Evolutionary conservation across 2,797 vertebrate genomes (phyloP), one percentile per base, ranked within the genome.

Genomic region (Denticeps clupeoides): DNA sequence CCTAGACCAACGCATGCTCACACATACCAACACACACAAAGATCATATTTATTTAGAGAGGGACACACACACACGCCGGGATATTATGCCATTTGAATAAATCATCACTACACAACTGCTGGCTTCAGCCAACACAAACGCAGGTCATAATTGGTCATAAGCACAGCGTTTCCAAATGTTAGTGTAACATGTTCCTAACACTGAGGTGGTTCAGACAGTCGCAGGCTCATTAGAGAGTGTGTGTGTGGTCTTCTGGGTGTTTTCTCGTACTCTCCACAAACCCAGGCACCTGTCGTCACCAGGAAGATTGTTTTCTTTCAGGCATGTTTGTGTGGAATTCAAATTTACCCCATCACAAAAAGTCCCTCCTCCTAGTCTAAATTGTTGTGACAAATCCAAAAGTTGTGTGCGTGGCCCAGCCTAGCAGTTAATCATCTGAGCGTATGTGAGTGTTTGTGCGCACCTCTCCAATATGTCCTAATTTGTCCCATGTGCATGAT

Each of bases 131-230:
- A 69, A 71, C 71, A 65, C 56, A 71, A 70, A 63, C 58, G 56
- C 50, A 51, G 31, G 53, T 57, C 56, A 52, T 63, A 72, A 72
- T 63, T 63, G 46, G 59, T 73, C 71, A 65, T 62, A 59, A 71
- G 63, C 68, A 58, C 53, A 65, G 56, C 41, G 55, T 74, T 75
- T 68, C 64, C 70, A 73, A 80, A 74, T 71, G 62, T 75, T 75
- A 69, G 56, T 60, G 49, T 73, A 64, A 67, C 49, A 55, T 61
- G 66, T 66, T 68, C 56, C 60, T 50, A 56, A 69, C 53, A 56
- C 63, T 57, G 69, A 47, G 60, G 40, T 53, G 55, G 63, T 59
- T 65, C 27, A 54, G 53, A 59, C 52, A 5, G 11, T 44, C 18
- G 32, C 40, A 48, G 51, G 51, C 53, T 59, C 51, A 53, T 62